A percentile compares a stretch with the other conserved stretches of the same genome.
Evolutionary conservation across 1,140 invertebrate genomes (phyloP).

Genomic region (Panonychus citri): DNA sequence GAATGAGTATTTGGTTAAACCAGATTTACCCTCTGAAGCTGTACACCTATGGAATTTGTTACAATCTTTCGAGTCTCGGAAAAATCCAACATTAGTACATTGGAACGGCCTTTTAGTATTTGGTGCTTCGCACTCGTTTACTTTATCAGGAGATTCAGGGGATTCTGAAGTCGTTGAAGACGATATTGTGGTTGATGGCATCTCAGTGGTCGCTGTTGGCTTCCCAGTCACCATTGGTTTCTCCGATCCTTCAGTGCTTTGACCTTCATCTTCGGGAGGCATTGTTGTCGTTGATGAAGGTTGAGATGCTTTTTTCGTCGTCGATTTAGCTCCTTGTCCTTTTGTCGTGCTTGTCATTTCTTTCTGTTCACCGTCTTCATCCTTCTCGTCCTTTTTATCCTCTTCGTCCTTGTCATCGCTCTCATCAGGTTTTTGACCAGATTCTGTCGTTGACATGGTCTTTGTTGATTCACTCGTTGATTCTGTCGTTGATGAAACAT

Average conservation of each 20-base stretch:
- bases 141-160: background rate
- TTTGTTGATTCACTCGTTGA: no score
- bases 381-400: background rate
- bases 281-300: no score
- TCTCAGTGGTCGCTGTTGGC: background rate
- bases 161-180: no score
- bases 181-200: no score
- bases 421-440: background rate
- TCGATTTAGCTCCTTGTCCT: background rate
- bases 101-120: constrained; percentile 3
- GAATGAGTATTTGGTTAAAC: constrained; percentile 8
- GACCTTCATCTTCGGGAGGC: background rate
- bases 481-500: no score
- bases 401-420: no score
- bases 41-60: constrained; percentile 31
- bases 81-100: constrained; percentile 35
- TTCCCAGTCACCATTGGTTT: background rate
- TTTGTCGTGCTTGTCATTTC: background rate
- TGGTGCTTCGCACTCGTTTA: background rate
- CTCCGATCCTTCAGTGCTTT: background rate
- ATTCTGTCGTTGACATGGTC: background rate
- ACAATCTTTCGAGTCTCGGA: constrained; percentile 36
- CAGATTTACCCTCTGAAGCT: constrained; percentile 27
- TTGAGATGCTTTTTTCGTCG: no score
- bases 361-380: background rate